phyloP scores from a whole-genome alignment of 2,113 vertebrate species.

The Ascaphus truei region DNA sequence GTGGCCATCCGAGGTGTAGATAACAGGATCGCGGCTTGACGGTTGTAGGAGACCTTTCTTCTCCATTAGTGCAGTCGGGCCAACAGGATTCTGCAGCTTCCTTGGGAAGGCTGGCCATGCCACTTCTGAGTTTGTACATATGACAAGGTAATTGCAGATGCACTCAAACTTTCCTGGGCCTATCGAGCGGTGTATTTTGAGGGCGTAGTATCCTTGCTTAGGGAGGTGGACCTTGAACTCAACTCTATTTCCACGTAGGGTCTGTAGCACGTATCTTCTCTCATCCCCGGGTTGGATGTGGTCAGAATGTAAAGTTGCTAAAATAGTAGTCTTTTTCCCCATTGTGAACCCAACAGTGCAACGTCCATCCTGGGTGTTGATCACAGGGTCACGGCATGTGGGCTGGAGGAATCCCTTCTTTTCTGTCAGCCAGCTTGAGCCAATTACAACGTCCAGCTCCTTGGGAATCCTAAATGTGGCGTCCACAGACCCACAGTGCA shows the following conservation, averaged over 20 bases:
- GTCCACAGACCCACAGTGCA: conserved; percentile 64
- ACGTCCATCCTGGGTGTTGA: conserved; percentile 64
- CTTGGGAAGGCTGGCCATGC: conserved; percentile 60
- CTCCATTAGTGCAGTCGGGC: conserved; percentile 40
- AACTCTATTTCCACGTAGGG: conserved; percentile 46
- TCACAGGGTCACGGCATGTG: conserved; percentile 51
- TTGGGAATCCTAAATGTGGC: conserved; percentile 47
- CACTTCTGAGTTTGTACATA: conserved; percentile 61
- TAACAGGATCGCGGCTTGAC: conserved; percentile 34
- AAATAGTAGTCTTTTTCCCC: conserved; percentile 54
- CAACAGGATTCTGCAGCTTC: conserved; percentile 37
- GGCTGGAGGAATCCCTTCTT: conserved; percentile 64
- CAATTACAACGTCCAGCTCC: conserved; percentile 64
- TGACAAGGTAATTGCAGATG: conserved; percentile 73
- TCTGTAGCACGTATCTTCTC: conserved; percentile 58
- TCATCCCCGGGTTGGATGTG: conserved; percentile 28
- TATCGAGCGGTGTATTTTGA: conserved; percentile 65
- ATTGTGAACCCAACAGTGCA: conserved; percentile 63
- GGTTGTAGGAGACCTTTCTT: conserved; percentile 36
- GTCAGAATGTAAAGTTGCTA: conserved; percentile 54
- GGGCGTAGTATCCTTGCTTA: conserved; percentile 60
- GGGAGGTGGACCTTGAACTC: conserved; percentile 71
- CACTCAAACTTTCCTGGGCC: conserved; percentile 59
- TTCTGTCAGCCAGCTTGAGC: conserved; percentile 72
- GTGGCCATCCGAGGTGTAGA: conserved; percentile 22